Conservation (phyloP, 2,113 vertebrate genomes). For the Zosterops pallidus region DNA sequence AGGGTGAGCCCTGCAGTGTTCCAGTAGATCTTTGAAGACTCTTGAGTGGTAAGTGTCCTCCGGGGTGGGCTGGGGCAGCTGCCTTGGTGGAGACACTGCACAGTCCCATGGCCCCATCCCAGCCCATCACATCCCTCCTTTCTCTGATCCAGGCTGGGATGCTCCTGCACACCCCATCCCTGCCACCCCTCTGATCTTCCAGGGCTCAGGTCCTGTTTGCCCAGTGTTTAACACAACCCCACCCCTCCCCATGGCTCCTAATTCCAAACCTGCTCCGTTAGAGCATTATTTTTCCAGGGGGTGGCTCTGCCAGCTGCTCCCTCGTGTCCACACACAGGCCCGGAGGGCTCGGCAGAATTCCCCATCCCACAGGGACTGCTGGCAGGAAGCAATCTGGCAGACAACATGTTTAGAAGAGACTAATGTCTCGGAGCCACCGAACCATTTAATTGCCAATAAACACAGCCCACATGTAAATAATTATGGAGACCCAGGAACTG, state of each 20-base stretch:
- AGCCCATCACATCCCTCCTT: background rate
- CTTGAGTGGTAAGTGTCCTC: background rate
- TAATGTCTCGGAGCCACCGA: conserved; percentile 7
- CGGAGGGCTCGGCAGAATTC: background rate
- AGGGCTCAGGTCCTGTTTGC: background rate
- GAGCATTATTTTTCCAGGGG: rapidly evolving
- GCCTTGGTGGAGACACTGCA: background rate
- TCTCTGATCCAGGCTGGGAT: background rate
- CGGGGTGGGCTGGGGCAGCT: background rate
- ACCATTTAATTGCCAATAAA: conserved; percentile 53
- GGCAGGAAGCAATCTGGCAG: conserved; percentile 47
- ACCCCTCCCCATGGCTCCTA: background rate
- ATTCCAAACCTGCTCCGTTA: background rate
- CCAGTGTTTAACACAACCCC: rapidly evolving
- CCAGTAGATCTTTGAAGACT: background rate
- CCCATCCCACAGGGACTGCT: background rate
- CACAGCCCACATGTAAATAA: conserved; percentile 22
- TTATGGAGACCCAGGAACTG: background rate
- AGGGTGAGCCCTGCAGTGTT: background rate
- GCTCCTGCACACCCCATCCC: background rate
- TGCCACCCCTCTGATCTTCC: no score
- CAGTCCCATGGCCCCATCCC: rapidly evolving
- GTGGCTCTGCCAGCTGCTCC: background rate
- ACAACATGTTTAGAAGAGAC: conserved; percentile 16
- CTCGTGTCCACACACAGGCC: rapidly evolving